Conservation (phyloP, 2,113 vertebrate species). For the Hassar affinis region DNA sequence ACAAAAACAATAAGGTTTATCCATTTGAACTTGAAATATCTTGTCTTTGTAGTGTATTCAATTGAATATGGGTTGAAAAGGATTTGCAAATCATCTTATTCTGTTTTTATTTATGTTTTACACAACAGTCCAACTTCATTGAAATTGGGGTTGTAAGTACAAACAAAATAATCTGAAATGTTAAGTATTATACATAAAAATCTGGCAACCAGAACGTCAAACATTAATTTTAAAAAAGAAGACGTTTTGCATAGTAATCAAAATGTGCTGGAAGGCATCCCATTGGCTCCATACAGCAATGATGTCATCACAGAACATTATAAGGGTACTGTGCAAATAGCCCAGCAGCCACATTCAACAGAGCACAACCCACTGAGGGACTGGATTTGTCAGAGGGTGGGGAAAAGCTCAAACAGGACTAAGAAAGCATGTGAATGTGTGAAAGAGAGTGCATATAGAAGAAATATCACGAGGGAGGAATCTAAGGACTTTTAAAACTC, state of each 20-base stretch:
- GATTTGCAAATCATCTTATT: no score
- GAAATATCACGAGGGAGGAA: constrained; percentile 44
- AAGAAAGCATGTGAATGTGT: constrained; percentile 20
- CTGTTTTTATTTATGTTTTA: no score
- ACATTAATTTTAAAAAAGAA: background rate
- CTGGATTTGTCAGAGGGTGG: constrained; percentile 51
- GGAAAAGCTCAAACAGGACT: constrained; percentile 39
- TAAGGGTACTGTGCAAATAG: constrained; percentile 75
- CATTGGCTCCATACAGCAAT: constrained; percentile 70
- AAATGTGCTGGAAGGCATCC: constrained; percentile 33
- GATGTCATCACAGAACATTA: constrained; percentile 75
- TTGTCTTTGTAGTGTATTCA: no score
- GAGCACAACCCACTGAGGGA: constrained; percentile 60
- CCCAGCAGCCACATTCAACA: constrained; percentile 70
- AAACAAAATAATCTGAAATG: background rate
- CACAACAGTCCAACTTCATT: no score
- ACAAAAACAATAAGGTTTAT: no score
- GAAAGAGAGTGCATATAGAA: constrained; percentile 4
- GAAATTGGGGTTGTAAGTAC: no score
- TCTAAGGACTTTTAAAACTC: constrained; percentile 50
- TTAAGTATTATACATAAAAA: background rate
- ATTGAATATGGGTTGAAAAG: no score
- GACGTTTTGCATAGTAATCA: background rate
- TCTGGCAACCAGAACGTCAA: background rate
- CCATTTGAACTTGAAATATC: no score